Evolutionary conservation across 2,797 vertebrate species (phyloP).

Genomic region (Hypotaenidia philippensis): DNA sequence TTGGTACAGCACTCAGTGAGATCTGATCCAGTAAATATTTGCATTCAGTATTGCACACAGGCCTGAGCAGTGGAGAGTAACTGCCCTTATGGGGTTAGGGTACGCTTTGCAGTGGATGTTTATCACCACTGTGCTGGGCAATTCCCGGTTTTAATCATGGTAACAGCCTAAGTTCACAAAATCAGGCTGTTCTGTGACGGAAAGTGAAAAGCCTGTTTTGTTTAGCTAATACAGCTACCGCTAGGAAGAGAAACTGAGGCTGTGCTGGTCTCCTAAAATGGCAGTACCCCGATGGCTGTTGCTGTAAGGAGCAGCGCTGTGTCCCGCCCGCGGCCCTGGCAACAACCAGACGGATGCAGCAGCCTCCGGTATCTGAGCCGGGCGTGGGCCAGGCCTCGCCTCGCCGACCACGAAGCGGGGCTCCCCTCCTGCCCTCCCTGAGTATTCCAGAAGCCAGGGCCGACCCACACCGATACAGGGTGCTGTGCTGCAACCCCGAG

Average conservation of each 20-base stretch:
- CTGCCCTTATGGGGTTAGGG: fast-evolving
- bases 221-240: fast-evolving
- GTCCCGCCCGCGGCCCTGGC: fast-evolving
- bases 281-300: fast-evolving
- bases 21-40: neutral
- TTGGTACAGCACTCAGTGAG: neutral
- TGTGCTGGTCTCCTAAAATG: neutral
- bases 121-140: fast-evolving
- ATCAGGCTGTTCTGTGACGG: fast-evolving
- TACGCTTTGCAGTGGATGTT: fast-evolving
- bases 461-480: fast-evolving
- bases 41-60: fast-evolving
- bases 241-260: neutral
- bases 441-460: fast-evolving
- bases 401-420: neutral
- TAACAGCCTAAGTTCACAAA: fast-evolving
- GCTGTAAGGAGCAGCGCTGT: fast-evolving
- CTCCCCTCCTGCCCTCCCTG: neutral
- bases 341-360: fast-evolving
- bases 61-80: fast-evolving
- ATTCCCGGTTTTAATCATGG: fast-evolving
- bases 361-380: fast-evolving
- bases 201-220: fast-evolving
- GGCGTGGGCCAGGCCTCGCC: neutral
- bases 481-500: fast-evolving